Evolutionary conservation across 2,888 invertebrate species (phyloP).

Genomic region (Sinohyriopsis cumingii): DNA sequence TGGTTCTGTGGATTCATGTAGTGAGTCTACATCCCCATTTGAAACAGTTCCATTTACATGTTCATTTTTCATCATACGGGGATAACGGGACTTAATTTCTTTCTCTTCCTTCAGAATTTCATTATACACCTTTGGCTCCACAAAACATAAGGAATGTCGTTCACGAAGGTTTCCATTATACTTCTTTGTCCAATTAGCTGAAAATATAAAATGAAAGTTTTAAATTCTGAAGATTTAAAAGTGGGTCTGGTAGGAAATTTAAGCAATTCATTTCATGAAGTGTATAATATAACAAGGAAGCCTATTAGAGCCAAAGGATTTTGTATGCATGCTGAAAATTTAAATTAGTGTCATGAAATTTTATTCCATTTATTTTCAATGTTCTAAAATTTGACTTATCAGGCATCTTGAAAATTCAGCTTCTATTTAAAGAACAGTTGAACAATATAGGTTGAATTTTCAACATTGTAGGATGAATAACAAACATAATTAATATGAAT

Average conservation of each 20-base stretch:
- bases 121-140: constrained; percentile 49
- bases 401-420: no score
- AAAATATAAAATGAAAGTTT: constrained; percentile 8
- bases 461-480: no score
- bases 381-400: no score
- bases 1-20: no score
- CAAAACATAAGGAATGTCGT: constrained; percentile 48
- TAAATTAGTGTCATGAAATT: not conserved
- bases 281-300: not conserved
- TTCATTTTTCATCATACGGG: no score
- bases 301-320: not conserved
- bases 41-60: no score
- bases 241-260: not conserved
- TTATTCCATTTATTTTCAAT: no score
- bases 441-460: no score
- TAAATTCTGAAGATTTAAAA: not conserved
- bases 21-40: no score
- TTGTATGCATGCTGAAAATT: not conserved
- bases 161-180: constrained; percentile 51
- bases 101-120: constrained; percentile 44
- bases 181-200: constrained; percentile 54
- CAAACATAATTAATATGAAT: no score
- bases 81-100: constrained; percentile 18
- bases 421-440: no score
- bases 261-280: not conserved